Evolutionary conservation across 1,140 invertebrate genomes (phyloP).

Genomic region (Metaphire vulgaris): DNA sequence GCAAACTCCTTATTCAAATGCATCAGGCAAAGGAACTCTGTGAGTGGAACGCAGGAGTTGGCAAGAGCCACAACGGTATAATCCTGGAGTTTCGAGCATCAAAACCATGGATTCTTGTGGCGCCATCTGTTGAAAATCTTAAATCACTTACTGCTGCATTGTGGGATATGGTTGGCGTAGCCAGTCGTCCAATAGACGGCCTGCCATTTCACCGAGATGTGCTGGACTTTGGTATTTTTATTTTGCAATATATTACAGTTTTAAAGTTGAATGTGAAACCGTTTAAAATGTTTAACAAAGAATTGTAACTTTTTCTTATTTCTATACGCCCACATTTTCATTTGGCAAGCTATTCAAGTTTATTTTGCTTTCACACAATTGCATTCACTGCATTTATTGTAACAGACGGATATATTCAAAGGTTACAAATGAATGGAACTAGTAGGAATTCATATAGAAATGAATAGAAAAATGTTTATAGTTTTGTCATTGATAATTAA

Average conservation of each 20-base stretch:
- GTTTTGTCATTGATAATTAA: too few species aligned
- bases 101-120: constrained; percentile 51
- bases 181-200: constrained; percentile 47
- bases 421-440: too few species aligned
- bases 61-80: constrained; percentile 62
- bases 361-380: too few species aligned
- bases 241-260: not conserved
- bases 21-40: constrained; percentile 55
- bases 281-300: too few species aligned
- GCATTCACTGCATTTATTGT: too few species aligned
- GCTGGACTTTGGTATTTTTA: constrained; percentile 43
- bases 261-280: not conserved
- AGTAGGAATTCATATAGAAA: too few species aligned
- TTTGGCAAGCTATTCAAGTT: too few species aligned
- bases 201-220: constrained; percentile 41
- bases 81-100: constrained; percentile 62
- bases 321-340: too few species aligned
- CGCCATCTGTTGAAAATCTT: constrained; percentile 52
- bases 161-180: constrained; percentile 56
- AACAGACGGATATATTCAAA: too few species aligned
- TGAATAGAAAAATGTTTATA: too few species aligned
- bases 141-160: constrained; percentile 56
- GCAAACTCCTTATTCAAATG: constrained; percentile 58
- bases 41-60: constrained; percentile 62
- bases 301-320: too few species aligned